These are phyloP conservation scores for Pantherophis vulpinus DNA, from an alignment of 2,797 vertebrate genomes.

Conservation along the genomic window DNA sequence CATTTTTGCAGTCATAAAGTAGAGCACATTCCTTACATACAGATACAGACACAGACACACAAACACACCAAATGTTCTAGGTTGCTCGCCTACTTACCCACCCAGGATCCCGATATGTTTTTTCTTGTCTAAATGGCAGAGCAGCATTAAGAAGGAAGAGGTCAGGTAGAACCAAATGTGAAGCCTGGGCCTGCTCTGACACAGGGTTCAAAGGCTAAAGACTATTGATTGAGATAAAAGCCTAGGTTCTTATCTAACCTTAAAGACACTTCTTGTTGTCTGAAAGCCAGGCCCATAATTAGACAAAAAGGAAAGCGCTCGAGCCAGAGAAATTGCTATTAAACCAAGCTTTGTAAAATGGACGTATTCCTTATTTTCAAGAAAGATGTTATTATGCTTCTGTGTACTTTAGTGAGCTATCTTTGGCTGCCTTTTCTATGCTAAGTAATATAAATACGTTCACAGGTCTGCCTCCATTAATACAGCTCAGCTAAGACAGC, in stretches of 20 bases:
- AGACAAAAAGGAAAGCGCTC: conserved; percentile 70
- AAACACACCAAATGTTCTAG: conserved; percentile 39
- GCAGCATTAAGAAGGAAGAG: conserved; percentile 73
- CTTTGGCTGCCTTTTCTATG: conserved; percentile 58
- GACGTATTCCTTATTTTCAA: conserved; percentile 75
- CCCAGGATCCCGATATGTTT: conserved; percentile 54
- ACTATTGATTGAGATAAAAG: conserved; percentile 86
- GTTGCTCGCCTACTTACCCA: conserved; percentile 55
- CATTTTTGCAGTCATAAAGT: conserved; percentile 73
- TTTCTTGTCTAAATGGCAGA: conserved; percentile 70
- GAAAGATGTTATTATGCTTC: conserved; percentile 69
- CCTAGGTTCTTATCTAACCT: conserved; percentile 78
- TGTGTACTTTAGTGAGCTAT: conserved; percentile 71
- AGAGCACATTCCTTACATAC: conserved; percentile 38
- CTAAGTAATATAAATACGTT: conserved; percentile 67
- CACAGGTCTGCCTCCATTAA: conserved; percentile 55
- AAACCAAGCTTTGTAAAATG: conserved; percentile 71
- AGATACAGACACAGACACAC: too few species aligned
- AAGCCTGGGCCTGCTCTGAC: conserved; percentile 75
- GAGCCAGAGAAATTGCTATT: conserved; percentile 67
- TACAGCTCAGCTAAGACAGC: conserved; percentile 60
- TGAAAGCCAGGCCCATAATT: conserved; percentile 76
- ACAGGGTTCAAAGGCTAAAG: conserved; percentile 81
- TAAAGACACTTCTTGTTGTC: conserved; percentile 79
- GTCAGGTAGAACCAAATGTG: conserved; percentile 76